A percentile compares a stretch with the other conserved stretches of the same genome.
phyloP scores from a whole-genome alignment of 2,888 invertebrate species.

The Blomia tropicalis region DNA sequence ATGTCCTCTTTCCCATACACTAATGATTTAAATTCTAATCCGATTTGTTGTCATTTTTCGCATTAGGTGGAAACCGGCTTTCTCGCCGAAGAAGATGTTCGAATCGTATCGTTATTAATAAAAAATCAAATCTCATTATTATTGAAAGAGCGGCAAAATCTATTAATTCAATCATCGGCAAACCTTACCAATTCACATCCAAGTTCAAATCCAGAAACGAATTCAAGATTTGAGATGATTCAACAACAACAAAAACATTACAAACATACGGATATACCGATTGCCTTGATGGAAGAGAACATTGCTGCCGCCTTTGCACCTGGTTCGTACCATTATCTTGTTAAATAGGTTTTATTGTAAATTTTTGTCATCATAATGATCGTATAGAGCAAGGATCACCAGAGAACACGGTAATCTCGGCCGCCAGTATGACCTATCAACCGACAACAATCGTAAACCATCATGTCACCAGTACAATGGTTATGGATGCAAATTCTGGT shows the following conservation, averaged over 20 bases:
- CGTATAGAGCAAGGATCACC: neutral
- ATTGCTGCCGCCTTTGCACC: constrained; percentile 4
- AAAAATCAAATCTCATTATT: constrained; percentile 68
- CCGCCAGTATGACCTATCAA: neutral
- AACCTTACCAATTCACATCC: neutral
- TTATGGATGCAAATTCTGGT: neutral
- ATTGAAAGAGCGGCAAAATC: constrained; percentile 46
- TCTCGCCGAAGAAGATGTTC: constrained; percentile 83
- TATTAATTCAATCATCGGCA: constrained; percentile 34
- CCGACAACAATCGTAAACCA: neutral
- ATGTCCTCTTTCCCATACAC: neutral
- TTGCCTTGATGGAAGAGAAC: constrained; percentile 7
- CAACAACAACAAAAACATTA: constrained; percentile 16
- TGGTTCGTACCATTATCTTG: neutral
- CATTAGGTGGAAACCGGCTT: constrained; percentile 49
- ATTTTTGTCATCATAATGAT: neutral
- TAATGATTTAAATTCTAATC: constrained; percentile 29
- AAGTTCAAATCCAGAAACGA: neutral
- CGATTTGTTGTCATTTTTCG: constrained; percentile 17
- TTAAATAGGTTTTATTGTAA: neutral
- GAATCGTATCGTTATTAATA: constrained; percentile 73
- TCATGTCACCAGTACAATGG: neutral
- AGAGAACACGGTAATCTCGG: constrained; percentile 8
- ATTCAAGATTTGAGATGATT: constrained; percentile 6
- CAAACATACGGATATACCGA: constrained; percentile 16